These are phyloP conservation scores for Standfussiana lucernea DNA, from an alignment of 2,888 invertebrate species.

Conservation along the genomic window DNA sequence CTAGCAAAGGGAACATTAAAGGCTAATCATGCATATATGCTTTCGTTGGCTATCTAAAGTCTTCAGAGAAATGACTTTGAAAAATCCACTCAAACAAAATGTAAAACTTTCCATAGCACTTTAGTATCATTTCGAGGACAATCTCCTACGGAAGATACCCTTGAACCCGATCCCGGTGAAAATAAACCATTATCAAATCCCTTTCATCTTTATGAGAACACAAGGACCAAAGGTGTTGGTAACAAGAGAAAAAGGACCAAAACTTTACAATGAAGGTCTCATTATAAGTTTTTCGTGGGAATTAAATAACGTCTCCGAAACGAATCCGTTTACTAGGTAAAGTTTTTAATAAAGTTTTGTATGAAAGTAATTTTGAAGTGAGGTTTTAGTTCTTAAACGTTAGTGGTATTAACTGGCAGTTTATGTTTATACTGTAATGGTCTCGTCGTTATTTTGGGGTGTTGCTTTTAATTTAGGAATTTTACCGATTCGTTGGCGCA, in stretches of 20 bases:
- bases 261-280: conserved; percentile 70
- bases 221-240: conserved; percentile 54
- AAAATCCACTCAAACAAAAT: neutral
- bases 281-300: conserved; percentile 80
- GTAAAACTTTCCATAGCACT: neutral
- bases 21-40: neutral
- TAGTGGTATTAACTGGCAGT: conserved; percentile 17
- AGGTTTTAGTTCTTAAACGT: conserved; percentile 51
- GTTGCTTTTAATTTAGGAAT: neutral
- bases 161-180: conserved; percentile 33
- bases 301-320: conserved; percentile 77
- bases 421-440: conserved; percentile 17
- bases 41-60: too few relatives aligned
- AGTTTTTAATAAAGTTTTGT: conserved; percentile 65
- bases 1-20: neutral
- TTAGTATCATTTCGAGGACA: conserved; percentile 20
- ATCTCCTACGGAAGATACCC: neutral
- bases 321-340: conserved; percentile 76
- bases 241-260: conserved; percentile 56
- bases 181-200: conserved; percentile 59
- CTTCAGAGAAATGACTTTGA: rapidly evolving
- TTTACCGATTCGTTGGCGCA: neutral
- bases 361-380: conserved; percentile 72
- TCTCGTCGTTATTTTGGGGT: neutral
- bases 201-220: conserved; percentile 57